phyloP scores from a whole-genome alignment of 2,113 vertebrate genomes.

The Plectropomus leopardus region DNA sequence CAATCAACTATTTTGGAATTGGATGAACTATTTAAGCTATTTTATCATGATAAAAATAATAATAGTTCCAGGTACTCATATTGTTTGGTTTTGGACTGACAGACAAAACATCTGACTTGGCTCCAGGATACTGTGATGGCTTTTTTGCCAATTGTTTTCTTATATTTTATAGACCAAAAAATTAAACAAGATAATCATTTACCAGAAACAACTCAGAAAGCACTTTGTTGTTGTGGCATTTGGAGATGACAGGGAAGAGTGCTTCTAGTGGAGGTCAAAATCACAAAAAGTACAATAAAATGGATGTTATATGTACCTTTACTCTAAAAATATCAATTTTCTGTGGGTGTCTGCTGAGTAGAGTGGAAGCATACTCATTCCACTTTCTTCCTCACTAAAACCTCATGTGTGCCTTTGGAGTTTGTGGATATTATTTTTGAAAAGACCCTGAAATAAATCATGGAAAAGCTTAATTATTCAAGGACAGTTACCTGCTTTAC shows the following conservation, averaged over 20 bases:
- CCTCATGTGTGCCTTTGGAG: not conserved
- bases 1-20: no score
- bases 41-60: no score
- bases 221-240: not conserved
- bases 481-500: not conserved
- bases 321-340: conserved; percentile 42
- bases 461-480: not conserved
- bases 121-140: not conserved
- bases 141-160: not conserved
- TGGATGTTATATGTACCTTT: conserved; percentile 34
- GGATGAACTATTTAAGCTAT: no score
- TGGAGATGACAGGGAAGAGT: not conserved
- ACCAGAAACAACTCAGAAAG: no score
- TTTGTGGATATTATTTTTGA: not conserved
- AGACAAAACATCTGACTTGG: not conserved
- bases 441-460: not conserved
- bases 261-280: not conserved
- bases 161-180: not conserved
- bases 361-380: conserved; percentile 30
- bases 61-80: not conserved
- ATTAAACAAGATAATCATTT: no score
- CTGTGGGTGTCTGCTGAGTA: conserved; percentile 44
- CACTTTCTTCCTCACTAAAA: conserved; percentile 17
- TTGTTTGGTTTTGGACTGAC: not conserved
- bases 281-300: conserved; percentile 10